Base-by-base conservation (phyloP, 23 tunicate genomes). In the Ascidia mentula region DNA sequence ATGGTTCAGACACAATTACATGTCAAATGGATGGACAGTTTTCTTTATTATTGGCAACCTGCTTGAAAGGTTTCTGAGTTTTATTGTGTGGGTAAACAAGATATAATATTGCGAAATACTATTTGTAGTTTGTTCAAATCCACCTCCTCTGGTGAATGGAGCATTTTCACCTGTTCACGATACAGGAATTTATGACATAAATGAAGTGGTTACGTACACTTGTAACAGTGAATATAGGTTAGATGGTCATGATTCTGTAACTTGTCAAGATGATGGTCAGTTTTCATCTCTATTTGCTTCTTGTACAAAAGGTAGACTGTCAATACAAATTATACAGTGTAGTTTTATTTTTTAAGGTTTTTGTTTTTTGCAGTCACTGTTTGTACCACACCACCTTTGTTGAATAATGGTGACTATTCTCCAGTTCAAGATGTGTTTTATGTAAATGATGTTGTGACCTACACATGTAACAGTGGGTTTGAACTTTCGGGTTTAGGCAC, bases 231-330 rank as follows among this genome's bases (percentile, higher is more conserved):
- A 31, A 34, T 71, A 3, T 36, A 71, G 39, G 8, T 36, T 71
- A 9, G 39, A 71, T 34, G 75, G 75, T 34, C 3, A n/a, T 6
- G 40, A 8, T 36, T 28, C 75, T 20, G 35, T 71, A 3, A 71
- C 75, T 36, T 71, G 75, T 18, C 75, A 71, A 18, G 30, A n/a
- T 36, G 75, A 71, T 71, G 75, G 75, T 6, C 38, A 34, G 18
- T 71, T 34, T 36, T 34, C 75, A 9, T 34, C 75, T 3, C 32
- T 71, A 18, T 5, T 36, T 71, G 75, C 75, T 28, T 28, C 75
- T 71, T 71, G 75, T 36, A 74, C 78, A 6, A 13, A 74, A 74
- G 78, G 78, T 74, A 71, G 8, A n/a, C n/a, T n/a, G n/a, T n/a
- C 18, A 7, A 9, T 36, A 71, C 8, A 53, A 53, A 53, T 53